These are phyloP conservation scores for Caenorhabditis remanei DNA, from an alignment of 1,140 invertebrate species.

Conservation along the genomic window DNA sequence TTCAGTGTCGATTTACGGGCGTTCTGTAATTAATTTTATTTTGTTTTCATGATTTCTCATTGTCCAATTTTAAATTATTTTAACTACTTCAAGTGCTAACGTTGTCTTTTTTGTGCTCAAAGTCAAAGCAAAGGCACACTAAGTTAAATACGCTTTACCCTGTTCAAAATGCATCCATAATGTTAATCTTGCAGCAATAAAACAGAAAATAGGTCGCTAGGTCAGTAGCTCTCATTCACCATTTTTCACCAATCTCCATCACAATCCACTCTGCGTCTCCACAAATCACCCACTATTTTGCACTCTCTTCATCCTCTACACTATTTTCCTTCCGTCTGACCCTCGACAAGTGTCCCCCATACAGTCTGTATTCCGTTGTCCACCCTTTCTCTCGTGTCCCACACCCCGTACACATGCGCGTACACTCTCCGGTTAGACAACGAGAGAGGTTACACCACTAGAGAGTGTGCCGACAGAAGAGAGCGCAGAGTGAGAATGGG, in stretches of 20 bases:
- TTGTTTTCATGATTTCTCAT: too few relatives aligned
- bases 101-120: too few relatives aligned
- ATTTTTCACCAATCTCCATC: constrained; percentile 17
- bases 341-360: constrained; percentile 48
- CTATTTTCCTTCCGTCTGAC: neutral
- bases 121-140: too few relatives aligned
- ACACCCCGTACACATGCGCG: neutral
- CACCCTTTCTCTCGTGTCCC: constrained; percentile 11
- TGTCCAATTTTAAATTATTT: too few relatives aligned
- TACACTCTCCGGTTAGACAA: constrained; percentile 8
- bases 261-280: neutral
- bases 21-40: too few relatives aligned
- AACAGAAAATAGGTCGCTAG: neutral
- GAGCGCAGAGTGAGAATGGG: neutral
- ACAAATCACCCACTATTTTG: neutral
- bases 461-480: neutral
- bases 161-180: too few relatives aligned
- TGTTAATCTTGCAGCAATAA: constrained; percentile 1
- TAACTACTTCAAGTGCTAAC: too few relatives aligned
- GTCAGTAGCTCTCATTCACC: constrained; percentile 31
- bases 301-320: neutral
- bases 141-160: too few relatives aligned
- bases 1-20: too few relatives aligned
- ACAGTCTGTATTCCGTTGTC: constrained; percentile 22
- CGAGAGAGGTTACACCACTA: neutral